These are phyloP conservation scores for Medauroidea extradentata DNA, from an alignment of 1,140 invertebrate species.

Conservation along the genomic window DNA sequence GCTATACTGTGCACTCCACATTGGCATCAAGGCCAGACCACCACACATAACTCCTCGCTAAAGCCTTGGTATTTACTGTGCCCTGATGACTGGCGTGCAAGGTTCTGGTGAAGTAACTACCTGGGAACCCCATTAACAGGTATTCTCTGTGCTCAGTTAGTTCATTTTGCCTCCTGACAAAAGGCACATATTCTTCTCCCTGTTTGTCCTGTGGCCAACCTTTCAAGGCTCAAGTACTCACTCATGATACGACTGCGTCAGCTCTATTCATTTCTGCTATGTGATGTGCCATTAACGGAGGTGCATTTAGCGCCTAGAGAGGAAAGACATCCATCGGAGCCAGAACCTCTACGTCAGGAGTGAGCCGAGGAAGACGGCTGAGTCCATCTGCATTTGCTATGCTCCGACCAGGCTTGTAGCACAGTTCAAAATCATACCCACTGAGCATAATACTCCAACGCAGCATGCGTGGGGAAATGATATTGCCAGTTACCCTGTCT, in stretches of 20 bases:
- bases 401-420: not conserved
- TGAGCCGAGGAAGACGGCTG: constrained; percentile 7
- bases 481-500: not conserved
- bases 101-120: not conserved
- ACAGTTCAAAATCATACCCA: not conserved
- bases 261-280: not conserved
- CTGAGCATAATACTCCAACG: not conserved
- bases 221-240: no score
- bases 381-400: constrained; percentile 14
- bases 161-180: not conserved
- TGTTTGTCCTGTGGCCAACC: not conserved
- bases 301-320: not conserved
- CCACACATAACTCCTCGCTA: constrained; percentile 46
- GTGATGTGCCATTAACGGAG: not conserved
- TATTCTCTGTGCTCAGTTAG: not conserved
- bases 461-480: constrained; percentile 20
- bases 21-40: constrained; percentile 47
- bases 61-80: constrained; percentile 48
- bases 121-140: not conserved
- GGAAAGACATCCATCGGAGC: not conserved
- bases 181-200: not conserved
- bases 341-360: not conserved
- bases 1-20: constrained; percentile 33
- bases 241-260: not conserved
- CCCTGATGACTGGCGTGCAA: constrained; percentile 48